Conservation (phyloP, 2,888 invertebrate species). For the Malthinus seriepunctatus region DNA sequence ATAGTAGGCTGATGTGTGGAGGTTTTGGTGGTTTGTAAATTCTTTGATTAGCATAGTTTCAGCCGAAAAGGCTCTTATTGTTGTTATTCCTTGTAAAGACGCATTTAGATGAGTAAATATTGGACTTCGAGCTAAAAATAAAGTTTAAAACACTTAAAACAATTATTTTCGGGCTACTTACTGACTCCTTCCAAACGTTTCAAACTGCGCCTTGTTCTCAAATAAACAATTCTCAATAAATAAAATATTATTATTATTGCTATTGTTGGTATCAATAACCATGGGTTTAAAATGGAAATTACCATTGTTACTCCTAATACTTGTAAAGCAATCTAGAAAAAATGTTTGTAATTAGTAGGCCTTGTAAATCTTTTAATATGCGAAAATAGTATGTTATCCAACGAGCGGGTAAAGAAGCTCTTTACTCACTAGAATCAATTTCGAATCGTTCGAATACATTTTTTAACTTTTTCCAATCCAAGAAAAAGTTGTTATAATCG, state of each 20-base stretch:
- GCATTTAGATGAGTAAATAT: slow-evolving; percentile 73
- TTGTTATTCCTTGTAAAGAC: slow-evolving; percentile 71
- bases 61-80: slow-evolving; percentile 70
- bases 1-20: slow-evolving; percentile 73
- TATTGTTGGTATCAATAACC: slow-evolving; percentile 69
- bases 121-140: slow-evolving; percentile 69
- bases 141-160: not conserved
- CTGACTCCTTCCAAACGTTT: slow-evolving; percentile 70
- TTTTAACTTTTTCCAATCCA: too few species aligned
- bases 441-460: too few species aligned
- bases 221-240: slow-evolving; percentile 58
- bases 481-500: too few species aligned
- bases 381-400: too few species aligned
- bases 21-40: slow-evolving; percentile 62
- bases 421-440: too few species aligned
- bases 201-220: slow-evolving; percentile 61
- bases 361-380: too few species aligned
- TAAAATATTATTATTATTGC: slow-evolving; percentile 66
- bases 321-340: slow-evolving; percentile 50
- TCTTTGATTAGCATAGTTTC: slow-evolving; percentile 61
- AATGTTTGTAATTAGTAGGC: too few species aligned
- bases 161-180: slow-evolving; percentile 52
- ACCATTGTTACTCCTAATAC: slow-evolving; percentile 56
- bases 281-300: slow-evolving; percentile 63
- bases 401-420: too few species aligned